Percentiles rank a stretch among this genome's conserved stretches.
phyloP scores from a whole-genome alignment of 2,113 vertebrate species.

The Tetraodon nigroviridis region DNA sequence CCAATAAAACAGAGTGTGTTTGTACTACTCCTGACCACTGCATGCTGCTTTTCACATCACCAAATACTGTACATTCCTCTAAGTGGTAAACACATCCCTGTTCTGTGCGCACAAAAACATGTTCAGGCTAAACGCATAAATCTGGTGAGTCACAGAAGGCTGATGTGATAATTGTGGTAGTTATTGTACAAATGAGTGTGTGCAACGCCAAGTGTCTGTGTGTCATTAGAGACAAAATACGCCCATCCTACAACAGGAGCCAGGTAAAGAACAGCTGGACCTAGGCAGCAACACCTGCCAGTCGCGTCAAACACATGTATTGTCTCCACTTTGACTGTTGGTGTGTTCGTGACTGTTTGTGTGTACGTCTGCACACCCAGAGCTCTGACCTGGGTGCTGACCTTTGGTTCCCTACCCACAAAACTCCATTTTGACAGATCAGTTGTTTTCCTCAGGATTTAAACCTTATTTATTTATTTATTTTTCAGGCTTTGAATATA shows the following conservation, averaged over 20 bases:
- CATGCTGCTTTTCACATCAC: slow-evolving; percentile 66
- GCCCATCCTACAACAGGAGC: slow-evolving; percentile 6
- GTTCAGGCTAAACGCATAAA: slow-evolving; percentile 41
- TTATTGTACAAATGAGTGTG: slow-evolving; percentile 34
- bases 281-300: slow-evolving; percentile 59
- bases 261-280: slow-evolving; percentile 57
- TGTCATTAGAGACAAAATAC: slow-evolving; percentile 29
- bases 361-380: background rate
- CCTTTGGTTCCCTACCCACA: too few species aligned
- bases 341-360: slow-evolving; percentile 1
- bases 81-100: slow-evolving; percentile 63
- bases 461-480: too few species aligned
- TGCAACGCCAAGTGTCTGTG: slow-evolving; percentile 8
- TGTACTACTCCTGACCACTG: slow-evolving; percentile 59
- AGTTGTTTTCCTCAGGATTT: too few species aligned
- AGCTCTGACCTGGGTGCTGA: too few species aligned
- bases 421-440: too few species aligned
- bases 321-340: slow-evolving; percentile 13
- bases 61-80: slow-evolving; percentile 73
- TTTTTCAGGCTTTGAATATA: too few species aligned
- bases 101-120: slow-evolving; percentile 15
- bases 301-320: slow-evolving; percentile 26
- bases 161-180: slow-evolving; percentile 23
- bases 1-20: slow-evolving; percentile 63
- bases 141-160: slow-evolving; percentile 45